Percentiles rank a stretch among this genome's conserved stretches.
phyloP scores from a whole-genome alignment of 2,888 invertebrate species.

The Therioaphis trifolii region DNA sequence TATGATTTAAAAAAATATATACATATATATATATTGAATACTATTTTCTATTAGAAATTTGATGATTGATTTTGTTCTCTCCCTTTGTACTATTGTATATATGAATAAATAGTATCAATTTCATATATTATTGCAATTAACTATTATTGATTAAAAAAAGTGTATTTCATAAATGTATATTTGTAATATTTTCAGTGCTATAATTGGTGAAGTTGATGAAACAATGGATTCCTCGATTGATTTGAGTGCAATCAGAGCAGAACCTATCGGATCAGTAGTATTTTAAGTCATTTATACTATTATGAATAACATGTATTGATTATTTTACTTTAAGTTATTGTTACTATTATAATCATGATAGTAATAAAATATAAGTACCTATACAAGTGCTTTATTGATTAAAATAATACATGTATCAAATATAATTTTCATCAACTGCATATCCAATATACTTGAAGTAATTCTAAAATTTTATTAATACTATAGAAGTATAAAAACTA shows the following conservation, averaged over 20 bases:
- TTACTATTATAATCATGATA: slow-evolving; percentile 47
- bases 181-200: slow-evolving; percentile 72
- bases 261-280: slow-evolving; percentile 83
- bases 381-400: slow-evolving; percentile 13
- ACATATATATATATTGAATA: no score
- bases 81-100: not conserved
- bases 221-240: slow-evolving; percentile 84
- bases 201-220: slow-evolving; percentile 87
- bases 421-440: not conserved
- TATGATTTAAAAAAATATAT: no score
- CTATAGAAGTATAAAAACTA: no score
- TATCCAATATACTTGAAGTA: not conserved
- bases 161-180: not conserved
- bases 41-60: no score
- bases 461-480: no score
- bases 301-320: slow-evolving; percentile 29
- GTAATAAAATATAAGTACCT: slow-evolving; percentile 46
- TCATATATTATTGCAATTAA: no score
- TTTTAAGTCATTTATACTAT: slow-evolving; percentile 71
- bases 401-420: not conserved
- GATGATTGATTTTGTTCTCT: no score
- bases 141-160: not conserved
- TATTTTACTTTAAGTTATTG: slow-evolving; percentile 31
- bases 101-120: not conserved
- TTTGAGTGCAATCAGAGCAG: slow-evolving; percentile 83